Evolutionary conservation across 2,113 vertebrate species (phyloP), one percentile per base, ranked within the genome.

Genomic region (Setophaga petechia): DNA sequence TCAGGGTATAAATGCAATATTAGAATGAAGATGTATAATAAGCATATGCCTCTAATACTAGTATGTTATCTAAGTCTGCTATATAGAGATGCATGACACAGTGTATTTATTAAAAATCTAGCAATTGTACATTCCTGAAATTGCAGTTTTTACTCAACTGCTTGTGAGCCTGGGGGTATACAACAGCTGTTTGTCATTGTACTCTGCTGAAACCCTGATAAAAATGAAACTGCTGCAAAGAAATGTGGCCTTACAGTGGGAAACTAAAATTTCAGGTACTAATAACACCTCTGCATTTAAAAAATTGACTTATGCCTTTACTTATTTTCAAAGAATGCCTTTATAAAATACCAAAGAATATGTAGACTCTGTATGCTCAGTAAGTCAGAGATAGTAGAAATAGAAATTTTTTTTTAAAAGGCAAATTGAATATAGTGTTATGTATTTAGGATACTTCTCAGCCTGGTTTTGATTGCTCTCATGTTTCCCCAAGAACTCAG

Each of bases 121-220:
- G 37, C 52, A 35, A 68, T 92, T 93, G 52, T 78, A 37, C 68
- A 20, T 90, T 86, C 62, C 76, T 93, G 5, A 65, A 90, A 78
- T 41, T 81, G 88, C 79, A 92, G 65, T 86, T 82, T 94, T 90
- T 89, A 41, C 73, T 93, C 82, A 91, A 43, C 66, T 94, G 35
- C 62, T 93, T 72, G 87, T 76, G 78, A 65, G 86, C 95, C 93
- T 58, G 43, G 18, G 91, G 86, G 46, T 59, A 92, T 75, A 63
- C 63, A 87, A 69, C 37, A 88, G 22, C 74, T 79, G 8, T 96
- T 97, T 88, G 54, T 96, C 89, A 69, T 49, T 80, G 82, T 75
- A 41, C 65, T 81, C 73, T 66, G 93, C 93, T 78, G 67, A 94
- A 96, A 96, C 68, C 67, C 61, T 91, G 94, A 97, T 96, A 96